Evolutionary conservation across 2,888 invertebrate genomes (phyloP), one percentile per base, ranked within the genome.

Genomic region (Lasioglossum oenotherae): DNA sequence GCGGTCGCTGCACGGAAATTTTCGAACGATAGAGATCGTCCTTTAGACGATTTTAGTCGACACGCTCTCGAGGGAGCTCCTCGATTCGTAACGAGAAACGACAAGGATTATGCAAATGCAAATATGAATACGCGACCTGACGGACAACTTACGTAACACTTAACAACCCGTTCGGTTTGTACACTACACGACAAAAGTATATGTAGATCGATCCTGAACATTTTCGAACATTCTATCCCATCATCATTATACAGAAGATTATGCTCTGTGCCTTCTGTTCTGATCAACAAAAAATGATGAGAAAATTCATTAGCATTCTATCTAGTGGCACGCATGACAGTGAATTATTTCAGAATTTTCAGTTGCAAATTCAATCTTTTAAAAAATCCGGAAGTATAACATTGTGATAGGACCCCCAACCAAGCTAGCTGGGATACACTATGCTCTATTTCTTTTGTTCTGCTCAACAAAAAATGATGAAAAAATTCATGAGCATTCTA

Each of bases 11-110:
- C 74, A 72, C 80, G 81, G 84, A 86, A 81, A 86, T 78, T 73
- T 75, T 78, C 84, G 78, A 86, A 69, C 75, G 60, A 35, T 53
- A 38, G 35, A 84, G 84, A 84, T 84, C 81, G 84, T 75, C 16
- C 41, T 72, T 75, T 35, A 27, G 23, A 44, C 84, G 72, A 38
- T 46, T 31, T 49, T 49, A 3, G 27, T 49, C 78, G 72, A 82
- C 75, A 72, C 64, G 75, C 76, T 53, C 72, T 23, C 6, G 41
- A 12, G 46, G 41, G 16, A 64, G 64, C 69, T 41, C 44, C 23
- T 35, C 31, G 44, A 60, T 74, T 41, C 44, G 23, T 19, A 19
- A 12, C 38, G 14, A 27, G 31, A 49, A 46, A 19, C 71, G 74
- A 53, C 85, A 27, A 44, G 41, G 38, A 82, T 79, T 71, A 73